Conservation (phyloP, 2,797 vertebrate species). For the Crocidura indochinensis region DNA sequence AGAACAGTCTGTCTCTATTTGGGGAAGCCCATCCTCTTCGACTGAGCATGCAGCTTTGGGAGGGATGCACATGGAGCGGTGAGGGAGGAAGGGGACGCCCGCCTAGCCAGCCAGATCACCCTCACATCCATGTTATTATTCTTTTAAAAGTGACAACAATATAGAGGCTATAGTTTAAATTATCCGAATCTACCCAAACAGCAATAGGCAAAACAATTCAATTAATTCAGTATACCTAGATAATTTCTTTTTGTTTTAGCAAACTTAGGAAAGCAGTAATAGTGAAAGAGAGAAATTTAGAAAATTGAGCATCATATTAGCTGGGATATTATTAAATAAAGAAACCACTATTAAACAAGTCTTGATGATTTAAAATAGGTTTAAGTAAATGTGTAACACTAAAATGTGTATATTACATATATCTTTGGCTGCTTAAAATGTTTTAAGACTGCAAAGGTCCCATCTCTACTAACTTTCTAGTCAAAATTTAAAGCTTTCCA, state of each 20-base stretch:
- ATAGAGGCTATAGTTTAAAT: constrained; percentile 36
- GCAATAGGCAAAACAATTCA: background rate
- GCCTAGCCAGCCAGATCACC: too few relatives aligned
- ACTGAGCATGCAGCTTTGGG: too few relatives aligned
- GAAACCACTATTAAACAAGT: constrained; percentile 39
- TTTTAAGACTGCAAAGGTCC: constrained; percentile 50
- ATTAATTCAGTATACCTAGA: background rate
- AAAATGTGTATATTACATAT: constrained; percentile 50
- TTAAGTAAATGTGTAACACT: constrained; percentile 33
- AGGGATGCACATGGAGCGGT: too few relatives aligned
- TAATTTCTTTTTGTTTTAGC: constrained; percentile 31
- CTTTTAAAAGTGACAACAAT: too few relatives aligned
- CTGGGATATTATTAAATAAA: constrained; percentile 11
- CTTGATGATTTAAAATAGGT: constrained; percentile 47
- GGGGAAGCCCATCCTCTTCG: too few relatives aligned
- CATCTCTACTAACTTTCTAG: constrained; percentile 32
- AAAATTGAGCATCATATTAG: constrained; percentile 30
- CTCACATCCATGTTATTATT: too few relatives aligned
- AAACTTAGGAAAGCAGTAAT: background rate
- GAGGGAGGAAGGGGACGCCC: too few relatives aligned
- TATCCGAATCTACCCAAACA: background rate
- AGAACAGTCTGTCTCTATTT: too few relatives aligned
- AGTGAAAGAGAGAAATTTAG: constrained; percentile 12
- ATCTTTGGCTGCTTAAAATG: background rate
- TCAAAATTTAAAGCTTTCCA: constrained; percentile 60